Evolutionary conservation across 2,113 vertebrate genomes (phyloP).

Genomic region (Oxygymnocypris stewartii): DNA sequence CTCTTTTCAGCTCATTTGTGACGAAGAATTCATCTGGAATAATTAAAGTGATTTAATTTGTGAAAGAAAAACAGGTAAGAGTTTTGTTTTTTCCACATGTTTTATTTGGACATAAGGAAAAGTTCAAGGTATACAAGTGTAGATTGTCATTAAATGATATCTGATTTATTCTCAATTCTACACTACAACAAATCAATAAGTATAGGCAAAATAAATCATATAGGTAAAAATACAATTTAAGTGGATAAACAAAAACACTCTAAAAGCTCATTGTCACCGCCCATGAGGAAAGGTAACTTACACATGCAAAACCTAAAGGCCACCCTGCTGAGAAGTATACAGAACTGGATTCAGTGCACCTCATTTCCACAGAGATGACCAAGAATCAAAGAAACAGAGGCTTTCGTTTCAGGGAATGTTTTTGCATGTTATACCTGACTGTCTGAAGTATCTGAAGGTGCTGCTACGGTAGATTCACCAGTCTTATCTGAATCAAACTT

Average conservation of each 20-base stretch:
- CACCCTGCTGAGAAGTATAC: constrained; percentile 21
- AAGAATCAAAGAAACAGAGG: constrained; percentile 33
- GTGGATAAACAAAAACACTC: constrained; percentile 58
- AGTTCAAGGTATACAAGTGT: constrained; percentile 60
- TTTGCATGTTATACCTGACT: constrained; percentile 30
- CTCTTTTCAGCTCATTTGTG: neutral
- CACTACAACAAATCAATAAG: constrained; percentile 52
- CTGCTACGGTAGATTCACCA: neutral
- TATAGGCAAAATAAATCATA: constrained; percentile 59
- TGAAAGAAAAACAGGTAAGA: neutral
- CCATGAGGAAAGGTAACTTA: constrained; percentile 61
- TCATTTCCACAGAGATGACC: constrained; percentile 15
- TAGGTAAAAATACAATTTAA: constrained; percentile 70
- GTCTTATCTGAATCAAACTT: constrained; percentile 58
- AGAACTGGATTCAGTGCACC: constrained; percentile 40
- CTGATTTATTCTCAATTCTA: constrained; percentile 56
- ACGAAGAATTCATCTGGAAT: neutral
- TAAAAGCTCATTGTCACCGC: constrained; percentile 67
- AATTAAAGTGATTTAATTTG: neutral
- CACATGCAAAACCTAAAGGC: constrained; percentile 58
- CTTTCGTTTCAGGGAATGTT: constrained; percentile 56
- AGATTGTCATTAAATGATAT: constrained; percentile 59
- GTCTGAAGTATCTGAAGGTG: neutral
- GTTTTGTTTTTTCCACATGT: constrained; percentile 45
- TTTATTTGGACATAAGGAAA: constrained; percentile 56